phyloP scores from a whole-genome alignment of 2,113 vertebrate species.

The Corythornis vintsioides region DNA sequence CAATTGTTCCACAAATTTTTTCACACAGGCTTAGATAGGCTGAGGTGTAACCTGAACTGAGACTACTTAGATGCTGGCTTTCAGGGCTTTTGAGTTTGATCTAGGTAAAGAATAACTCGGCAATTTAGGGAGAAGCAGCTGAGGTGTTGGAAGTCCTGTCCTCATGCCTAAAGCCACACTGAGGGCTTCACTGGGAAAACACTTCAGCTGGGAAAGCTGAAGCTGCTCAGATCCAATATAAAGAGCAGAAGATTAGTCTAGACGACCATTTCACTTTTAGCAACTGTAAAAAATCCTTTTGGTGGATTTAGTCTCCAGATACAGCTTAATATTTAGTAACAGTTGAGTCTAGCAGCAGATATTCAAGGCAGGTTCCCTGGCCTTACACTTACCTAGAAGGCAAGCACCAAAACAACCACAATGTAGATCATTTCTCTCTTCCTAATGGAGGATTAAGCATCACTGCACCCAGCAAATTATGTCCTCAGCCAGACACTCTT shows the following conservation, averaged over 20 bases:
- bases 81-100: background rate
- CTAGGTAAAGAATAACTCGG: background rate
- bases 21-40: background rate
- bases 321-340: background rate
- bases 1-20: background rate
- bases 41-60: background rate
- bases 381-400: background rate
- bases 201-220: background rate
- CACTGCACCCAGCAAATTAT: background rate
- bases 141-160: background rate
- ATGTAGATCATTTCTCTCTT: background rate
- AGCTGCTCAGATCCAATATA: background rate
- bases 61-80: background rate
- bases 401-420: background rate
- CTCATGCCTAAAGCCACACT: fast-evolving
- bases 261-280: background rate
- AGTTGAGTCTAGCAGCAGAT: background rate
- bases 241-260: background rate
- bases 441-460: background rate
- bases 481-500: background rate
- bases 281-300: background rate
- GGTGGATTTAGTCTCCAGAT: background rate
- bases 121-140: background rate
- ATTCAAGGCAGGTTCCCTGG: background rate
- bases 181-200: background rate